Conservation (phyloP, 2,113 vertebrate species). For the Felis chaus region DNA sequence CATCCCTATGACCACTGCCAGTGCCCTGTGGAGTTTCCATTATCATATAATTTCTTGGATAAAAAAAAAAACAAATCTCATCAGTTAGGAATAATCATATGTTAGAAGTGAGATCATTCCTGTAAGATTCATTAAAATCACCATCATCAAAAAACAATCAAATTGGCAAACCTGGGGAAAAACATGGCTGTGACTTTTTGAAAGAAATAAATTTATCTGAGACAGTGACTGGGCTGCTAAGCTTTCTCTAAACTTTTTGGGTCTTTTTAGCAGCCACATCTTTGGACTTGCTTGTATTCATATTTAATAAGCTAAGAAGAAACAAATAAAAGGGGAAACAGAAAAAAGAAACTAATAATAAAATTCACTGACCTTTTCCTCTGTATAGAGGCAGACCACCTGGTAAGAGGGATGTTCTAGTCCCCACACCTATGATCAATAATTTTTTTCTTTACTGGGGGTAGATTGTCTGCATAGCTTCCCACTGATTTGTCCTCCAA, state of each 20-base stretch:
- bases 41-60: neutral
- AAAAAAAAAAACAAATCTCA: neutral
- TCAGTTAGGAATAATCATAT: neutral
- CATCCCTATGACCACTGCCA: neutral
- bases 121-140: neutral
- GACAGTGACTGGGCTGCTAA: neutral
- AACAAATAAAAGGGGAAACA: neutral
- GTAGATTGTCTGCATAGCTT: slow-evolving; percentile 48
- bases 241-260: neutral
- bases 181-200: neutral
- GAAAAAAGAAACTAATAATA: neutral
- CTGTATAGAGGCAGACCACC: slow-evolving; percentile 3
- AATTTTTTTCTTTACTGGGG: slow-evolving; percentile 45
- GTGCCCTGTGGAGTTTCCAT: neutral
- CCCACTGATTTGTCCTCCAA: slow-evolving; percentile 48
- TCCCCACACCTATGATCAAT: slow-evolving; percentile 56
- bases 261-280: neutral
- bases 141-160: neutral
- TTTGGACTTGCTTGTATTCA: slow-evolving; percentile 41
- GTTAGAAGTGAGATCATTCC: neutral
- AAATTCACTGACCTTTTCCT: neutral
- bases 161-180: neutral
- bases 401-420: slow-evolving; percentile 10
- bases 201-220: neutral
- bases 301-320: neutral